Base-by-base conservation (phyloP, 2,888 invertebrate genomes). In the Campaea margaritaria region DNA sequence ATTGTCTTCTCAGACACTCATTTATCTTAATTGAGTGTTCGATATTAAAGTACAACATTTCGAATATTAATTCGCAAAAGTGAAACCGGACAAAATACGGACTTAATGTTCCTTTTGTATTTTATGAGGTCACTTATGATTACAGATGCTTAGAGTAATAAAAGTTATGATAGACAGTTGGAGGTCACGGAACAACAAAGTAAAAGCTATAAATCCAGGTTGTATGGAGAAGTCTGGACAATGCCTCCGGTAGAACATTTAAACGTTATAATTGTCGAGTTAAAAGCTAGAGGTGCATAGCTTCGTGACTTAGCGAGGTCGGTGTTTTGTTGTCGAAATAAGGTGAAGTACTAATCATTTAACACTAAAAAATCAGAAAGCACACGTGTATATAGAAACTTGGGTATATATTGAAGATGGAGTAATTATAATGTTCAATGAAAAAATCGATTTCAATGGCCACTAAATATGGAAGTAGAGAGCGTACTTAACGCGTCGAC, bases 151-250 rank as follows among this genome's bases (percentile, higher is more conserved):
- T 77, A 75, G 65, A 78, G 74, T 70, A 74, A 76, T 79, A 76
- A 79, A 78, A 78, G 68, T 64, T 52, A 58, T 80, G 83, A 83
- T 76, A 76, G 83, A 75, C 83, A 76, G 73, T 80, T 79, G 68
- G 74, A 78, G 84, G 83, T 75, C 80, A 70, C 49, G 44, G 34
- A 51, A 59, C 65, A 64, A 70, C 67, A 65, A 69, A 74, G 79
- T 78, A 79, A 79, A 79, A 78, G 74, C 72, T 63, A 67, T 67
- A 56, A 64, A 78, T 75, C 67, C 69, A 72, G 79, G 78, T 69
- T 78, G 70, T 75, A 73, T 70, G 61, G 58, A 70, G 70, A 71
- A 65, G 70, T 70, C 70, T 70, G 73, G 67, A 76, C 72, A 67
- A 69, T 63, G 51, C 60, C 59, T 62, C 42, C 43, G 46, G 60